Base-by-base conservation (phyloP, 2,797 vertebrate genomes). In the Acanthornis magna region DNA sequence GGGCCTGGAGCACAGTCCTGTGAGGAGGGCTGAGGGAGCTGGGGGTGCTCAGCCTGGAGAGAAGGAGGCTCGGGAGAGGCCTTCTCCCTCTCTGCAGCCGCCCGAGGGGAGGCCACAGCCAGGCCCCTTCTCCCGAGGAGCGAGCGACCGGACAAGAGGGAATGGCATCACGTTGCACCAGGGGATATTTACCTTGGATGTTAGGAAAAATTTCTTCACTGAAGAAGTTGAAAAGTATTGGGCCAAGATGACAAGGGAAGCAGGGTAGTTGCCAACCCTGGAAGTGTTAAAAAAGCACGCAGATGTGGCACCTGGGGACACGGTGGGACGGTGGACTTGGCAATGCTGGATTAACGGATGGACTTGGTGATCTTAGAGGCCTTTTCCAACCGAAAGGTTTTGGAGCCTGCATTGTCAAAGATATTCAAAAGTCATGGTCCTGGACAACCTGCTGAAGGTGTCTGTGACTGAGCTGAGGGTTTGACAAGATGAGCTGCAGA, bases 401-500 rank as follows among this genome's bases (percentile, higher is more conserved):
- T 19, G 23, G 30, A 34, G 21, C 27, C 43, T 53, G 4, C 9
- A 57, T 8, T 11, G 45, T 47, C 2, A 3, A n/a, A 66, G 27
- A 21, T 16, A 21, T 3, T 30, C 6, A 34, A 16, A 71, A 67
- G 4, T 16, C 26, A 5, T 14, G 13, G 32, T 54, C 25, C 29
- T 79, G n/a, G 42, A 20, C 42, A 50, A 17, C 5, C 13, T 51
- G 16, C 13, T 71, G 42, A 32, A 55, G 29, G 8, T 65, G 22
- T 17, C 10, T 2, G 2, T 40, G 7, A 8, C 36, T 60, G 19
- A 22, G 15, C 23, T 0, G 0, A 9, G 12, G 6, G 2, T 17
- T 78, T 6, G 11, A 20, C 43, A 27, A 51, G 29, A 8, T 19
- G 25, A 30, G 19, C 7, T 60, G 27, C 51, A 81, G 34, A 19